Conservation (phyloP, 2,888 invertebrate genomes). For the Pachydiplax longipennis region DNA sequence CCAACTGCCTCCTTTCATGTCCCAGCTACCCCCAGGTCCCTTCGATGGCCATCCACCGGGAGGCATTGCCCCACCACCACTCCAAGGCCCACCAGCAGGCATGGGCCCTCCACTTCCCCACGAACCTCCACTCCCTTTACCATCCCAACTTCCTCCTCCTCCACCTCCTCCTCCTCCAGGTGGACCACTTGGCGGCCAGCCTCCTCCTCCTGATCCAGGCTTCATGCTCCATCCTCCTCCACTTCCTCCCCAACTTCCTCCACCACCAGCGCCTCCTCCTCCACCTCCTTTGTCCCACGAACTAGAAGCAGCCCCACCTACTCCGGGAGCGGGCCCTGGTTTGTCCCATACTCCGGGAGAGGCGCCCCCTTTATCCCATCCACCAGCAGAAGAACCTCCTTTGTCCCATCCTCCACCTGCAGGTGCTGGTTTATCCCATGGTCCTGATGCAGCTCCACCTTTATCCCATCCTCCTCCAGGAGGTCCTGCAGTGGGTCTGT, state of each 20-base stretch:
- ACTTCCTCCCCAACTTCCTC: background rate
- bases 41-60: background rate
- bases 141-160: background rate
- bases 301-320: background rate
- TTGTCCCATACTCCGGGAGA: background rate
- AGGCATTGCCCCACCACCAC: background rate
- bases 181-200: background rate
- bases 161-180: background rate
- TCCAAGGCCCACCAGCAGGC: background rate
- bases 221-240: slow-evolving; percentile 13
- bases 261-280: background rate
- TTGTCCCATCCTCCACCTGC: background rate
- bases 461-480: background rate
- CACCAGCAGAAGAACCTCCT: background rate
- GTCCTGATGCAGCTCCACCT: background rate
- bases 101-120: background rate
- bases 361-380: background rate
- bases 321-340: background rate
- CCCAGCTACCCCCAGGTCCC: background rate
- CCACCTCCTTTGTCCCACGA: background rate
- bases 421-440: background rate
- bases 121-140: background rate
- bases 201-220: background rate
- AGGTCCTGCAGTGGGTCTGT: background rate
- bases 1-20: background rate